Evolutionary conservation across 2,888 invertebrate species (phyloP), one percentile per base, ranked within the genome.

Genomic region (Ceraclea dissimilis): DNA sequence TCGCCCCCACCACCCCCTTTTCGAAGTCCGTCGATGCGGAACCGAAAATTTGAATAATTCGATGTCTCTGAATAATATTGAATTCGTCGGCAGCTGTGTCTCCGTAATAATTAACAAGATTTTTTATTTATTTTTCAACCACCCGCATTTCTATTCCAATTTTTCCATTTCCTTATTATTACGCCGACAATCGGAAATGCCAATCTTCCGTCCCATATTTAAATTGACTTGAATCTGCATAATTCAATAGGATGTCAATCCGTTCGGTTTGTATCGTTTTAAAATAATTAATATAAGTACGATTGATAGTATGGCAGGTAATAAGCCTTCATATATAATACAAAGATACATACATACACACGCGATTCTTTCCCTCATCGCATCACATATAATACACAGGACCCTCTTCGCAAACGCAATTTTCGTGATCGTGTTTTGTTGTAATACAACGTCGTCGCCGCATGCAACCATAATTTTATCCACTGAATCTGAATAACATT

Each of bases 211-310:
- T 52, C 46, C 59, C 58, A 60, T 56, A 61, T 62, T 62, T 58
- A 60, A 60, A 62, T 60, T 57, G 62, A 62, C 60, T 60, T 56
- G 60, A 55, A 57, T 62, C 60, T 62, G 62, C 62, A 62, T 62
- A 62, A 62, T 62, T 62, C 62, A 59, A 60, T 53, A 55, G 62
- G 39, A 60, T 54, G 62, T 62, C 60, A 57, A 56, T 56, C 49
- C 26, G n/a, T n/a, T 47, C 52, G 54, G 50, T 74, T 74, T 74
- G 75, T 75, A 73, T 74, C 74, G 74, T 72, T 71, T 73, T 71
- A 52, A 56, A 52, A 47, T 48, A 55, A 48, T 55, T 57, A 34
- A 48, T 47, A n/a, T n/a, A n/a, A n/a, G n/a, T n/a, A n/a, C n/a
- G n/a, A n/a, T n/a, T n/a, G n/a, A n/a, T n/a, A n/a, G n/a, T n/a